Base-by-base conservation (phyloP, 2,797 vertebrate species). In the Perodicticus potto region DNA sequence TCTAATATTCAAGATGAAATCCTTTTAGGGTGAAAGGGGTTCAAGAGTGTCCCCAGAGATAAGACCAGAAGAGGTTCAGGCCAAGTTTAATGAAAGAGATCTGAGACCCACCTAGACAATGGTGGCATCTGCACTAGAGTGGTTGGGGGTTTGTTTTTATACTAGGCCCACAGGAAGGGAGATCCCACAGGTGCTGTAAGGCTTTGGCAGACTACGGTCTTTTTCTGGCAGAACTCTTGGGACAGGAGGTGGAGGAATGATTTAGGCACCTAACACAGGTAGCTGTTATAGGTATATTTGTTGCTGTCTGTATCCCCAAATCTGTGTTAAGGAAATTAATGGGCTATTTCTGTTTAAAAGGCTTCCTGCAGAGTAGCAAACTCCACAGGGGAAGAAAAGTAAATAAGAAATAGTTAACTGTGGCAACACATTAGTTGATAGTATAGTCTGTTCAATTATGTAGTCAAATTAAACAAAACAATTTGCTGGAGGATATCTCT, bases 341-440 rank as follows among this genome's bases (percentile, higher is more conserved):
- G 90, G 92, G 27, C 88, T 92, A 88, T 67, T 83, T 94, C 85
- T 63, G 16, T 88, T 88, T 97, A 72, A 92, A 94, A 78, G 83
- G 40, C 73, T 78, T 94, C 82, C 90, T 83, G 65, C 55, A 82
- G 85, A 93, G 91, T 37, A 81, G 22, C 82, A 88, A 82, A 65
- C 16, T 92, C 92, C 89, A 87, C 9, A 83, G 81, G 83, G 89
- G 92, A 89, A 83, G 78, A 96, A 97, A 88, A 96, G 93, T 96
- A 97, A 96, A 94, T 95, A 97, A 95, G 82, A 95, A 96, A 96
- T 84, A 94, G 95, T 94, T 92, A 96, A 96, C 80, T 96, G 40
- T 94, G 91, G 37, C 94, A 94, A 90, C 69, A 91, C 74, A 78
- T 95, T 94, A 95, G 95, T 96, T 95, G 95, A 83, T 86, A 73